Evolutionary conservation across 2,888 invertebrate species (phyloP).

Genomic region (Luperina nickerlii): DNA sequence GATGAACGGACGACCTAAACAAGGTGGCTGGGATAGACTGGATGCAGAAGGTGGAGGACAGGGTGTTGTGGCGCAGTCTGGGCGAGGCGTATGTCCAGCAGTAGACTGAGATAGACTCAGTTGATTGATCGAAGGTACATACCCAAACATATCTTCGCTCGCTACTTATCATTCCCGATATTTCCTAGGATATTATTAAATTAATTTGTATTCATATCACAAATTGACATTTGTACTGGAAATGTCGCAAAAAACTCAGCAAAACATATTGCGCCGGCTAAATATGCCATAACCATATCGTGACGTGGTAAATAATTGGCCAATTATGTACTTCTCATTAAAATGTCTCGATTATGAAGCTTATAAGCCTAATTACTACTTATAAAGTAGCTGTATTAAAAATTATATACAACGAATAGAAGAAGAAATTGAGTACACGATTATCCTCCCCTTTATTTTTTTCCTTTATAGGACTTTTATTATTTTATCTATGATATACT

Average conservation of each 20-base stretch:
- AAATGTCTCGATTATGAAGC: conserved; percentile 49
- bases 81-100: too few relatives aligned
- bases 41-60: too few relatives aligned
- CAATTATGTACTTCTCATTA: conserved; percentile 49
- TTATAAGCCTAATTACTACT: conserved; percentile 32
- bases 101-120: too few relatives aligned
- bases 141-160: not conserved
- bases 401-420: not conserved
- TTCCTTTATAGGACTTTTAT: not conserved
- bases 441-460: not conserved
- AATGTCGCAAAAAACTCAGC: conserved; percentile 27
- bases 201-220: conserved; percentile 49
- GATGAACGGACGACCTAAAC: too few relatives aligned
- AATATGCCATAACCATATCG: conserved; percentile 51
- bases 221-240: conserved; percentile 47
- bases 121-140: not conserved
- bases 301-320: conserved; percentile 43
- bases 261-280: conserved; percentile 20
- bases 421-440: not conserved
- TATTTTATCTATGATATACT: not conserved
- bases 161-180: not conserved
- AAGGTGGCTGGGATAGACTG: too few relatives aligned
- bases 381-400: not conserved
- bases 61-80: too few relatives aligned
- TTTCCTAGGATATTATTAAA: conserved; percentile 29